Percentiles rank a stretch among this genome's conserved stretches.
Conservation (phyloP, 2,797 vertebrate genomes). For the Intellagama lesueurii region DNA sequence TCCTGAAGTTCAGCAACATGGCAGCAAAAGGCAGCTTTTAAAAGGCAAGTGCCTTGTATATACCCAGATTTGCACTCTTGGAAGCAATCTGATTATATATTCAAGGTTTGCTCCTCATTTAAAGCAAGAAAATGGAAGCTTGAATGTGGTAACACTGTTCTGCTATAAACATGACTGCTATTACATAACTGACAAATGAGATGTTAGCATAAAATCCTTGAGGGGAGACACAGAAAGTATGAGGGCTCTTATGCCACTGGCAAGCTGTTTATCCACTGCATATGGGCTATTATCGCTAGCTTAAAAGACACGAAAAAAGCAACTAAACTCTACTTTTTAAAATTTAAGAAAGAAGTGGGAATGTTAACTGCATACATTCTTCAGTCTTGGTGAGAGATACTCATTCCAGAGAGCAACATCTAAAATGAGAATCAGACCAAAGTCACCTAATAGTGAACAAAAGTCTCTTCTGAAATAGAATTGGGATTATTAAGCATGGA, state of each 20-base stretch:
- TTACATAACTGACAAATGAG: too few relatives aligned
- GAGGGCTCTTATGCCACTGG: neutral
- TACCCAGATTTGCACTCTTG: neutral
- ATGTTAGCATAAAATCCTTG: too few relatives aligned
- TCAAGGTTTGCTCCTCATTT: neutral
- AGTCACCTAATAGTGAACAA: neutral
- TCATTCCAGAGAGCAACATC: neutral
- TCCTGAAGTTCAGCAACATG: too few relatives aligned
- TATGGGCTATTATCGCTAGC: too few relatives aligned
- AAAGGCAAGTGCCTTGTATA: neutral
- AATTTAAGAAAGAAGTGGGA: neutral
- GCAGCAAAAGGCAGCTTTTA: too few relatives aligned
- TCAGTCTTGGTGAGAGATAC: neutral
- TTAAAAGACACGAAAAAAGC: neutral
- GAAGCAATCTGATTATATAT: neutral
- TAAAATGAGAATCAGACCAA: neutral
- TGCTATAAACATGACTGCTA: too few relatives aligned
- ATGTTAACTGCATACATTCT: neutral
- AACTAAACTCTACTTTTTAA: neutral
- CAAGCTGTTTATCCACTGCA: too few relatives aligned
- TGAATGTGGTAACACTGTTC: neutral
- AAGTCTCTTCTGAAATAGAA: neutral
- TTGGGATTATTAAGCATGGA: conserved; percentile 19
- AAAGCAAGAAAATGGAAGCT: neutral
- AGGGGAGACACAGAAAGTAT: neutral